phyloP scores from a whole-genome alignment of 2,797 vertebrate species.

The Notolabrus celidotus region DNA sequence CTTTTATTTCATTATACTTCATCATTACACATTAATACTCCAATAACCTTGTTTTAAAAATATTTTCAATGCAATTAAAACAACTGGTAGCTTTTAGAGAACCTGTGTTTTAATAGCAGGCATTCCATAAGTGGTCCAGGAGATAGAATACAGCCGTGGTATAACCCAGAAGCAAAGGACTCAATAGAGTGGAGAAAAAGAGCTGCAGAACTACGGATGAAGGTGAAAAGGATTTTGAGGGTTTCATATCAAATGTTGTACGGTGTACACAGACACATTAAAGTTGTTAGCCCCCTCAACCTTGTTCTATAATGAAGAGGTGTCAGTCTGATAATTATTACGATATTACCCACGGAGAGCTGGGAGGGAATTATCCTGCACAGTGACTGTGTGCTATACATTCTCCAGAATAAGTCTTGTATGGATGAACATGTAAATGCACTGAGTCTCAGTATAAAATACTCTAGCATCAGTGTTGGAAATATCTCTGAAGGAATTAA shows the following conservation, averaged over 20 bases:
- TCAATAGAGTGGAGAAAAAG: background rate
- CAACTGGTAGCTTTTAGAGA: no score
- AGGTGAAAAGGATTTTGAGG: constrained; percentile 21
- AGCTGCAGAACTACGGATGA: constrained; percentile 7
- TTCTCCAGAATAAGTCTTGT: constrained; percentile 75
- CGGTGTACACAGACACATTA: constrained; percentile 26
- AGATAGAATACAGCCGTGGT: background rate
- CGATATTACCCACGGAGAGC: constrained; percentile 79
- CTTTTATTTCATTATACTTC: background rate
- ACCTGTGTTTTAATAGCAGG: no score
- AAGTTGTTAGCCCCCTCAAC: constrained; percentile 60
- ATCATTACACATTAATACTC: no score
- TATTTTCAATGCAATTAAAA: no score
- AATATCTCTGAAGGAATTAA: background rate
- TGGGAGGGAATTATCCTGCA: constrained; percentile 75
- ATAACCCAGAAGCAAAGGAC: background rate
- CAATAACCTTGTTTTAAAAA: no score
- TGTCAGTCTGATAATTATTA: constrained; percentile 84
- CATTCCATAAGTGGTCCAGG: background rate
- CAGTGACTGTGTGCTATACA: constrained; percentile 73
- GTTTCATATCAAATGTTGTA: constrained; percentile 14
- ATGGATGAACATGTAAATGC: constrained; percentile 21
- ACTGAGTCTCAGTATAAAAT: background rate
- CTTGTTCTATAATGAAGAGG: constrained; percentile 73
- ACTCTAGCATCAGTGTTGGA: background rate